Evolutionary conservation across 2,113 vertebrate genomes (phyloP), one percentile per base, ranked within the genome.

Genomic region (Actenoides lindsayi): DNA sequence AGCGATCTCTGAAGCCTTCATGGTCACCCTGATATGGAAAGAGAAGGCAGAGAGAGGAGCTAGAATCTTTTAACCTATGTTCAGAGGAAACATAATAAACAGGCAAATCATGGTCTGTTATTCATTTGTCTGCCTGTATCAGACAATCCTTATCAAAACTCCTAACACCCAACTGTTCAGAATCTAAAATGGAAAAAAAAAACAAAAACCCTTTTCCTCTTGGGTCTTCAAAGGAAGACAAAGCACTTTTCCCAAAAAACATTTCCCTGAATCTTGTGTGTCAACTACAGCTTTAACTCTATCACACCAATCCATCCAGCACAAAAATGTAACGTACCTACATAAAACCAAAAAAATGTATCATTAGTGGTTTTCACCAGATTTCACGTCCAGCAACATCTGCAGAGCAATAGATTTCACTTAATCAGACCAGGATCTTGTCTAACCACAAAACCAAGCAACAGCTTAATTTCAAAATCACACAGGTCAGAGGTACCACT

Each of bases 281-380:
- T 71, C 94, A 81, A 69, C 93, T 83, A 86, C 80, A 91, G 87
- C 96, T 87, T 83, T 95, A 88, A 87, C 42, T 85, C 81, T 84
- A 73, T 70, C 93, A 56, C 89, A 94, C 96, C 89, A 94, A 95
- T 54, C 71, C 82, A 89, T 69, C 86, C 86, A 74, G 95, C 96
- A 97, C 93, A 98, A 97, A 98, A 98, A 97, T 78, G 95, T 15
- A 89, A 71, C 83, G 91, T 94, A 96, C 76, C 84, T 97, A 87
- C 94, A 95, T 41, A 94, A 94, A 97, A 97, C 78, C 83, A 97
- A 95, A 97, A 95, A 95, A 62, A 95, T 62, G 74, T 96, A 92
- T 93, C 90, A 98, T 97, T 97, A 96, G 95, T 80, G 87, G 95
- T 89, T 97, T 94, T 88, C 68, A 94, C 92, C 57, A 95, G 85